A percentile compares a stretch with the other conserved stretches of the same genome.
These are phyloP conservation scores for Habropoda laboriosa DNA, from an alignment of 1,140 invertebrate species.

Conservation along the genomic window DNA sequence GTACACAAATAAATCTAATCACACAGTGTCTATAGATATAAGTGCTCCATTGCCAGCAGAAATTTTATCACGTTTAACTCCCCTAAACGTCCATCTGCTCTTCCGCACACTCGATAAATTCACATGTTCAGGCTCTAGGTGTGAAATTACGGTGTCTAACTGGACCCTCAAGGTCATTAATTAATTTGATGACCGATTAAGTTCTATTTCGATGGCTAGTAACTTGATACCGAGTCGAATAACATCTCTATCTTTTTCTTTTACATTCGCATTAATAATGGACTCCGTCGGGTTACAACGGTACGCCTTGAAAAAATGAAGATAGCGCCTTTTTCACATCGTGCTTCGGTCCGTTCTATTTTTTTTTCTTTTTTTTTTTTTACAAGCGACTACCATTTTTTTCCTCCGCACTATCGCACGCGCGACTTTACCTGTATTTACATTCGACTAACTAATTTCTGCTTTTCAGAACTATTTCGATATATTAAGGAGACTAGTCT, in stretches of 20 bases:
- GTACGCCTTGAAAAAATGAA: background rate
- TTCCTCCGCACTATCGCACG: slow-evolving; percentile 33
- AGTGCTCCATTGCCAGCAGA: background rate
- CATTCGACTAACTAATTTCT: slow-evolving; percentile 52
- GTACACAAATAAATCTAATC: background rate
- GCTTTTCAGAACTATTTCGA: slow-evolving; percentile 56
- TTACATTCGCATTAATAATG: too few species aligned
- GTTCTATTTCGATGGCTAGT: background rate
- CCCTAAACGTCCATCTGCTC: background rate
- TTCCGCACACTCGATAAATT: background rate
- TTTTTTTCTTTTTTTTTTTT: background rate
- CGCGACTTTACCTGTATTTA: slow-evolving; percentile 42
- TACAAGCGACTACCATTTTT: slow-evolving; percentile 12
- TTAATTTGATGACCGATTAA: background rate
- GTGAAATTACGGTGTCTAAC: background rate
- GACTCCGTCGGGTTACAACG: background rate
- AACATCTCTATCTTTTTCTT: too few species aligned
- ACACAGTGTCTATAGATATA: background rate
- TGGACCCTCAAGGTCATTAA: background rate
- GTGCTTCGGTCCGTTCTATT: slow-evolving; percentile 17
- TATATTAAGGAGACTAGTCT: slow-evolving; percentile 66
- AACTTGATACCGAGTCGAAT: background rate
- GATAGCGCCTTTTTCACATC: background rate
- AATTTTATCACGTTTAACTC: background rate
- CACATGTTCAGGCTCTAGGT: background rate